Base-by-base conservation (phyloP, 2,888 invertebrate species). In the Cerastis rubricosa region DNA sequence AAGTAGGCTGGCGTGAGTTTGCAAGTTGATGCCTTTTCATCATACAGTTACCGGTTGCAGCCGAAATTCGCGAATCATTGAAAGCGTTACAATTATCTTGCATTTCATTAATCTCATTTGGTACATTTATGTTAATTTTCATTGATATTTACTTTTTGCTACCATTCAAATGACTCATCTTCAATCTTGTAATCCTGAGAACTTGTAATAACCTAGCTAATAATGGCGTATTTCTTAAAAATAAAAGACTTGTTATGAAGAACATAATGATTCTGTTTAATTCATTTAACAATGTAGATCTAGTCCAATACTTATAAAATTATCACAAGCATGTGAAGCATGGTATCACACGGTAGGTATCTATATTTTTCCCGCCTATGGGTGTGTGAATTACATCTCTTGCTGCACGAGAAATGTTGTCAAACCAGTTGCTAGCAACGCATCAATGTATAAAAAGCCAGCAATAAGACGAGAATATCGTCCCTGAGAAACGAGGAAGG, bases 1-100 rank as follows among this genome's bases (percentile, higher is more conserved):
- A 89, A 89, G 88, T 88, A 59, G 59, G 80, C 65, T 47, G n/a
- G 64, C 63, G 51, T 66, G 73, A 54, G 35, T 68, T 65, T 54
- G 69, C 63, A 66, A 51, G 35, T 70, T 14, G 29, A 70, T 80
- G 68, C 35, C 25, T 54, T 61, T 84, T 79, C 72, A 66, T 75
- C 72, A 69, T 72, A 49, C 70, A 6, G 59, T 9, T 12, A 71
- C 61, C 47, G 59, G 63, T 83, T 83, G 35, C 64, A 14, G 43
- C 73, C 69, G 35, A 76, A 80, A 80, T 81, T 81, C 2, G 22
- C 63, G 12, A 59, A 43, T 51, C 35, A 43, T 47, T 79, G 51
- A 67, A 1, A 51, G 35, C 29, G 57, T 57, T 73, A 47, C 40
- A 35, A 78, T 54, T 51, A 59, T 6, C 8, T 59, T 51, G 14